These are phyloP conservation scores for Perodicticus potto DNA, from an alignment of 2,797 vertebrate species.

Conservation along the genomic window DNA sequence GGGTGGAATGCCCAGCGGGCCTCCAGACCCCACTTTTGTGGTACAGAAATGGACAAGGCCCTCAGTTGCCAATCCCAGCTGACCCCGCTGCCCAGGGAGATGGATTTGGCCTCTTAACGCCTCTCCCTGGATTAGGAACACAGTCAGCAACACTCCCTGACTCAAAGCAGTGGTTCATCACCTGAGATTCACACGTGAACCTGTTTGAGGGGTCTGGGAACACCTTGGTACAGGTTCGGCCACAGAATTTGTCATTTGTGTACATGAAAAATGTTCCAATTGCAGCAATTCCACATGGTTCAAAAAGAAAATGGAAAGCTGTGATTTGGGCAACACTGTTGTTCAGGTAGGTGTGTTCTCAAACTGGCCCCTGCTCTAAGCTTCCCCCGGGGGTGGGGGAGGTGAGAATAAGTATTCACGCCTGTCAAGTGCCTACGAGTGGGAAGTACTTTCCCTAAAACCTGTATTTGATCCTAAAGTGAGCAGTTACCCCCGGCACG, in stretches of 20 bases:
- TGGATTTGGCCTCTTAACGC: neutral
- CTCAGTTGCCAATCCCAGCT: neutral
- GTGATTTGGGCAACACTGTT: neutral
- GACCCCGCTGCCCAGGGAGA: neutral
- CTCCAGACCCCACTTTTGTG: neutral
- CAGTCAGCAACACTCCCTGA: neutral
- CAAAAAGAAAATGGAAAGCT: neutral
- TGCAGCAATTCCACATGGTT: neutral
- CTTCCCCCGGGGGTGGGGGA: neutral
- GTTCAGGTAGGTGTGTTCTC: neutral
- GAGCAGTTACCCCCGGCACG: neutral
- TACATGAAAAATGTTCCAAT: neutral
- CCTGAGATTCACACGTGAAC: neutral
- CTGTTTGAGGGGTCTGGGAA: neutral
- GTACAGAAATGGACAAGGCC: neutral
- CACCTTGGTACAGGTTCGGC: neutral
- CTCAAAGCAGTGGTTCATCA: neutral
- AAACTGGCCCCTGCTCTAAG: neutral
- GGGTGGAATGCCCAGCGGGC: neutral
- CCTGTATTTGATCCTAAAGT: slow-evolving; percentile 6
- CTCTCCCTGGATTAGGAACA: neutral
- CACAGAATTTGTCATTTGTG: neutral
- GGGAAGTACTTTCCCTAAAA: neutral
- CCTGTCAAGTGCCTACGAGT: neutral
- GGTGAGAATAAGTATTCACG: neutral